Conservation (phyloP, 2,797 vertebrate genomes). For the Melanotaenia trifasciata region DNA sequence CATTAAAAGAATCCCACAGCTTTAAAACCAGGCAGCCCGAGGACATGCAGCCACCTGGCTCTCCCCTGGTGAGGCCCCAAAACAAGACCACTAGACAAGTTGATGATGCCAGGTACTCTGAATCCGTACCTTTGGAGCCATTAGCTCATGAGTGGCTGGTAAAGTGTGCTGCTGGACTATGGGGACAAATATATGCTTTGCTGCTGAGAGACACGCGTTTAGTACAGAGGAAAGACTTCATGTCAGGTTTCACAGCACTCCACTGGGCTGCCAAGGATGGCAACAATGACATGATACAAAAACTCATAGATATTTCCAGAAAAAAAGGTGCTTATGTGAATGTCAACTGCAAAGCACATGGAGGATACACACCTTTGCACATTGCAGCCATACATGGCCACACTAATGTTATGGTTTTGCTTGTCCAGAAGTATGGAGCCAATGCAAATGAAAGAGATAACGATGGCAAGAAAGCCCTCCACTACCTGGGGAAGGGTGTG, state of each 20-base stretch:
- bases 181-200: slow-evolving; percentile 88
- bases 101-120: slow-evolving; percentile 72
- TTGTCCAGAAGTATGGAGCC: slow-evolving; percentile 87
- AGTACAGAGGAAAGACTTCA: slow-evolving; percentile 89
- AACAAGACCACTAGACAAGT: slow-evolving; percentile 69
- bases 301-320: slow-evolving; percentile 82
- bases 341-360: slow-evolving; percentile 86
- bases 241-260: slow-evolving; percentile 93
- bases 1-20: slow-evolving; percentile 48
- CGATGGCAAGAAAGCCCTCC: slow-evolving; percentile 89
- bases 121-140: slow-evolving; percentile 85
- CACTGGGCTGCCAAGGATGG: slow-evolving; percentile 96
- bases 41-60: slow-evolving; percentile 50
- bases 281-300: slow-evolving; percentile 85
- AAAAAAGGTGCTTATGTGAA: slow-evolving; percentile 79
- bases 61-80: slow-evolving; percentile 70
- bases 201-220: slow-evolving; percentile 86
- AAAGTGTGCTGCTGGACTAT: slow-evolving; percentile 86
- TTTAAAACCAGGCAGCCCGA: slow-evolving; percentile 65
- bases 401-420: slow-evolving; percentile 79
- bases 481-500: slow-evolving; percentile 84
- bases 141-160: slow-evolving; percentile 92
- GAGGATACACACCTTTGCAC: slow-evolving; percentile 94
- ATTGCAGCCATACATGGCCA: slow-evolving; percentile 91
- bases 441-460: slow-evolving; percentile 87